Percentiles rank a stretch among this genome's conserved stretches.
Evolutionary conservation across 2,797 vertebrate species (phyloP).

Genomic region (Mycteria americana): DNA sequence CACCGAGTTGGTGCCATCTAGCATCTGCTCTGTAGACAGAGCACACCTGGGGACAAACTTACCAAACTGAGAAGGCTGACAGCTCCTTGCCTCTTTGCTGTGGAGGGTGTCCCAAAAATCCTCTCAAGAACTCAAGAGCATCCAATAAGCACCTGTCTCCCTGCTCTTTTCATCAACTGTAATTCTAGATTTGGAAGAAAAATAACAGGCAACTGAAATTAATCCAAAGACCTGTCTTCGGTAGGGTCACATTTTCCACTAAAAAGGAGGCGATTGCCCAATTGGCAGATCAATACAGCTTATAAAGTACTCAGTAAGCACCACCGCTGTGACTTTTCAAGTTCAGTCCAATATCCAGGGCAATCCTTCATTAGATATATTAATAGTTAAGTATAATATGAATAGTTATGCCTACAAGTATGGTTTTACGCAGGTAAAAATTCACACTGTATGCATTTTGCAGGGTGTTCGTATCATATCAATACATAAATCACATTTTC

Average conservation of each 20-base stretch:
- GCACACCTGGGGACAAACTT: not conserved
- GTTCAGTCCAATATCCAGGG: not conserved
- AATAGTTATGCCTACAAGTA: not conserved
- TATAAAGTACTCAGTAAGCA: not conserved
- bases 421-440: not conserved
- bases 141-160: not conserved
- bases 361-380: not conserved
- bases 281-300: not conserved
- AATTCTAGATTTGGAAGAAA: not conserved
- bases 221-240: not conserved
- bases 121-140: not conserved
- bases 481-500: not conserved
- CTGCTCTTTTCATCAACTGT: not conserved
- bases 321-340: not conserved
- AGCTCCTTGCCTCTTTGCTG: not conserved
- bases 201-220: not conserved
- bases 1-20: not conserved
- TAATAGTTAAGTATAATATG: not conserved
- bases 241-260: not conserved
- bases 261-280: not conserved
- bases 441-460: not conserved
- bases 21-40: not conserved
- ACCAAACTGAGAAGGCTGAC: not conserved
- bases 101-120: not conserved
- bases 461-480: not conserved